A percentile compares a stretch with the other conserved stretches of the same genome.
Conservation (phyloP, 1,140 invertebrate genomes). For the Conus betulinus region DNA sequence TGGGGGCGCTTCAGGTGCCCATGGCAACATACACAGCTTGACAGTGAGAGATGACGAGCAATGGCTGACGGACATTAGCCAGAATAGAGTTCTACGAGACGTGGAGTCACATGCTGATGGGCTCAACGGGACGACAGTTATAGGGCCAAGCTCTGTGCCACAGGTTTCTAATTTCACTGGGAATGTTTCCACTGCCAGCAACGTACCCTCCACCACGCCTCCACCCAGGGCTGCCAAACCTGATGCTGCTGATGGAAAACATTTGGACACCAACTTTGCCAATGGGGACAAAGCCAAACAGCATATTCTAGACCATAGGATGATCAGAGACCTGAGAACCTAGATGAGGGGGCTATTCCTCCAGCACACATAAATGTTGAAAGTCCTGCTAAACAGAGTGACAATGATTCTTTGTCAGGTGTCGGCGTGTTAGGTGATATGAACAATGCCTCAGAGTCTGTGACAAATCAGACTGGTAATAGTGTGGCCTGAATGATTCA, state of each 20-base stretch:
- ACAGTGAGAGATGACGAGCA: background rate
- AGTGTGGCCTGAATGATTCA: background rate
- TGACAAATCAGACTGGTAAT: background rate
- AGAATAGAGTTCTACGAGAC: slow-evolving; percentile 17
- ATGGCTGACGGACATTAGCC: background rate
- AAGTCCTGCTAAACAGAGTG: background rate
- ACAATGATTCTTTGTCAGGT: background rate
- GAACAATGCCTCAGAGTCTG: background rate
- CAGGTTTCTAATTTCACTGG: background rate
- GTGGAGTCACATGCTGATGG: background rate
- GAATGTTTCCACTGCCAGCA: background rate
- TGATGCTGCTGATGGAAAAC: slow-evolving; percentile 39
- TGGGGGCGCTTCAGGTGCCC: background rate
- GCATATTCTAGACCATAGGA: slow-evolving; percentile 18
- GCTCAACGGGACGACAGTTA: background rate
- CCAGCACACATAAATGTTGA: background rate
- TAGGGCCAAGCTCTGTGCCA: background rate
- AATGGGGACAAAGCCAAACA: slow-evolving; percentile 37
- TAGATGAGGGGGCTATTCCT: too few relatives aligned
- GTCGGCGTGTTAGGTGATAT: background rate
- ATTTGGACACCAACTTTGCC: slow-evolving; percentile 32
- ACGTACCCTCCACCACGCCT: slow-evolving; percentile 1
- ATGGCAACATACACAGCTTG: background rate
- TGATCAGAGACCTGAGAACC: background rate
- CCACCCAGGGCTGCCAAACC: slow-evolving; percentile 40